phyloP scores from a whole-genome alignment of 2,113 vertebrate species.

The Ahaetulla prasina region DNA sequence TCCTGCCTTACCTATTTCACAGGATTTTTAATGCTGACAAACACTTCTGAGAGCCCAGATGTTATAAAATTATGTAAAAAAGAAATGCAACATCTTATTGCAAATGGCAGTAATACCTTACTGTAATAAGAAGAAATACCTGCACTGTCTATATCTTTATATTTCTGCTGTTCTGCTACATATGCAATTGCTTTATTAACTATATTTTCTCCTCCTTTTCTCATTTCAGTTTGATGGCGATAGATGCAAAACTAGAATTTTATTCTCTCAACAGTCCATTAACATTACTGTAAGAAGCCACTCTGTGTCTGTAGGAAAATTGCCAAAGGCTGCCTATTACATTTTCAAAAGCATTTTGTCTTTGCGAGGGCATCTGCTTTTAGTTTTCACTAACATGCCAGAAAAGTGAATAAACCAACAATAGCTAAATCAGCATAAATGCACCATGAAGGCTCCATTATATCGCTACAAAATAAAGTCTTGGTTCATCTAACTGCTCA shows the following conservation, averaged over 20 bases:
- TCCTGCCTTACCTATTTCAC: not conserved
- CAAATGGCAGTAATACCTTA: not conserved
- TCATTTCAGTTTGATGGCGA: not conserved
- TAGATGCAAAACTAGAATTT: not conserved
- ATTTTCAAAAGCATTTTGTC: constrained; percentile 3
- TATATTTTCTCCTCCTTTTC: not conserved
- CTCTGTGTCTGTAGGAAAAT: not conserved
- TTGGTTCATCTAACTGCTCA: not conserved
- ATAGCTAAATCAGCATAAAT: not conserved
- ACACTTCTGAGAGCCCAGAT: not conserved
- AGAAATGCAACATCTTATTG: not conserved
- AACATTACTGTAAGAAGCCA: not conserved
- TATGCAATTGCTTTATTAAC: not conserved
- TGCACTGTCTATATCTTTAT: not conserved
- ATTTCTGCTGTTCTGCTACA: not conserved
- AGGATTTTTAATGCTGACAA: not conserved
- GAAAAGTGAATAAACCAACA: not conserved
- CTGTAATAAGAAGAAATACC: not conserved
- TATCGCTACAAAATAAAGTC: not conserved
- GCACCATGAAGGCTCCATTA: not conserved
- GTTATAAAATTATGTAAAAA: not conserved
- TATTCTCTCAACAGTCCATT: constrained; percentile 6
- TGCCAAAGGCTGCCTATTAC: not conserved
- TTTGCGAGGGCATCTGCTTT: not conserved
- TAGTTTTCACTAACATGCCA: constrained; percentile 3